Evolutionary conservation across 2,888 invertebrate genomes (phyloP).

Genomic region (Dicycla oo): DNA sequence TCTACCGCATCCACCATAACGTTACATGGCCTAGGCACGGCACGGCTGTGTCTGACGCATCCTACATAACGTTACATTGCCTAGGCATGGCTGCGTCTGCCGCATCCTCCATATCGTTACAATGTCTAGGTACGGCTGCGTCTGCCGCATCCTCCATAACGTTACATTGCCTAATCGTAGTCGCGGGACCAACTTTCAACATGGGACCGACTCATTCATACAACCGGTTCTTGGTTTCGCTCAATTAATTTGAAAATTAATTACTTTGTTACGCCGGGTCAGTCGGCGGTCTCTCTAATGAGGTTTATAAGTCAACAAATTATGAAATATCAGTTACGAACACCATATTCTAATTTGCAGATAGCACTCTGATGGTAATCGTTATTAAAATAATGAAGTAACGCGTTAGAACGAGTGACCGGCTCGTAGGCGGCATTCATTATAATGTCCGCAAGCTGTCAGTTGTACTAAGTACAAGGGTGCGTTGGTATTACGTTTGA

Average conservation of each 20-base stretch:
- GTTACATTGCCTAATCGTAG: conserved; percentile 83
- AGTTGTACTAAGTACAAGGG: conserved; percentile 64
- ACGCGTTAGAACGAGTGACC: conserved; percentile 32
- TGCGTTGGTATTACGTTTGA: conserved; percentile 70
- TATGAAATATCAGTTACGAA: conserved; percentile 73
- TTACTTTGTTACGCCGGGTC: conserved; percentile 82
- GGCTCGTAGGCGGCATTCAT: conserved; percentile 56
- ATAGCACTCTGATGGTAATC: conserved; percentile 8
- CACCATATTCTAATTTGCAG: conserved; percentile 43
- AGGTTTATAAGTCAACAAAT: conserved; percentile 79
- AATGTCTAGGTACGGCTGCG: conserved; percentile 29
- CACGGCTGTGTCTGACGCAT: no score
- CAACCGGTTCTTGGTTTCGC: conserved; percentile 84
- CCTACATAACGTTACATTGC: no score
- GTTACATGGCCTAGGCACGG: no score
- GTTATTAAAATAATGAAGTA: conserved; percentile 22
- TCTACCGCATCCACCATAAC: no score
- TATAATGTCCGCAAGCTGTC: conserved; percentile 60
- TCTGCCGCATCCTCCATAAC: conserved; percentile 80
- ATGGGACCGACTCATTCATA: conserved; percentile 78
- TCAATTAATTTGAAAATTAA: conserved; percentile 87
- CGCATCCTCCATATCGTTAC: no score
- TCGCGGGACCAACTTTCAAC: conserved; percentile 85
- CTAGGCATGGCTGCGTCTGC: no score
- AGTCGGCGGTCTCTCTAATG: conserved; percentile 73